A percentile compares a stretch with the other conserved stretches of the same genome.
Conservation (phyloP, 2,113 vertebrate species). For the Bostrychus sinensis region DNA sequence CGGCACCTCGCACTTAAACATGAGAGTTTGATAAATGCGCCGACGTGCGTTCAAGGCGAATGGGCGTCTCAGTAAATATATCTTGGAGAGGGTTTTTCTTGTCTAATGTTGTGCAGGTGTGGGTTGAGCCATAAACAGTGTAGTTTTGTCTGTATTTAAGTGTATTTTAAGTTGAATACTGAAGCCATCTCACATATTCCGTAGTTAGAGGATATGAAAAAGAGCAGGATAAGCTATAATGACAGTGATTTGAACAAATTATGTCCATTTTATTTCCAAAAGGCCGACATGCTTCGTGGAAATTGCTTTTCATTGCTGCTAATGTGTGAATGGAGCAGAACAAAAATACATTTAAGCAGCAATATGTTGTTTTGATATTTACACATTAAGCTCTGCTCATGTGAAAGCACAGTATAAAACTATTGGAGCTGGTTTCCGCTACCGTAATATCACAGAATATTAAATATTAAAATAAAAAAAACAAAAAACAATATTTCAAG, state of each 20-base stretch:
- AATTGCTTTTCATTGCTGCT: background rate
- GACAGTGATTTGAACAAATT: too few relatives aligned
- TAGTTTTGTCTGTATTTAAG: conserved; percentile 24
- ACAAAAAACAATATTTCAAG: too few relatives aligned
- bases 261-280: background rate
- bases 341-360: background rate
- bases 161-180: conserved; percentile 25
- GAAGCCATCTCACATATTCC: background rate
- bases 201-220: background rate
- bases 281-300: background rate
- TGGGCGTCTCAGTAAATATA: conserved; percentile 21
- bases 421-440: too few relatives aligned
- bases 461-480: too few relatives aligned
- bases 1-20: conserved; percentile 32
- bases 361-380: background rate
- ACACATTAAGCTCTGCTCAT: too few relatives aligned
- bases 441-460: too few relatives aligned
- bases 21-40: conserved; percentile 33
- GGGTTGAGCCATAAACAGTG: conserved; percentile 19
- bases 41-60: conserved; percentile 19
- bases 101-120: conserved; percentile 33
- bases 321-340: background rate
- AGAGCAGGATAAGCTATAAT: background rate
- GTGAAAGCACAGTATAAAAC: too few relatives aligned
- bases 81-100: conserved; percentile 6